A percentile compares a stretch with the other conserved stretches of the same genome.
phyloP scores from a whole-genome alignment of 2,888 invertebrate species.

The Chrysina gloriosa region DNA sequence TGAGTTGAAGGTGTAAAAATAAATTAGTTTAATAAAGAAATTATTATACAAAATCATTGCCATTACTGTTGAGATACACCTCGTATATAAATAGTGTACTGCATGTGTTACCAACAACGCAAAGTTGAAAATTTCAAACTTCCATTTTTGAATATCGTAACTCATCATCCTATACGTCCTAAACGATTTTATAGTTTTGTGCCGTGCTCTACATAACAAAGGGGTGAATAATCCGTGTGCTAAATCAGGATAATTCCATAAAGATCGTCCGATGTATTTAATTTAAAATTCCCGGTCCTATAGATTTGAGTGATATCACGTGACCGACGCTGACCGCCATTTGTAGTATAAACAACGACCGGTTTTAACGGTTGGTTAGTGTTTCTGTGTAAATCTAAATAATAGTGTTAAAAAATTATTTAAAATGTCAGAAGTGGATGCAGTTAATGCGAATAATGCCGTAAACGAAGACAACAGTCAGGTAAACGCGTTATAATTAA shows the following conservation, averaged over 20 bases:
- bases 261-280: neutral
- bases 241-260: neutral
- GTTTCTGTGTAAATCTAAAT: constrained; percentile 55
- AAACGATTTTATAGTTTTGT: no score
- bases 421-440: constrained; percentile 65
- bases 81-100: no score
- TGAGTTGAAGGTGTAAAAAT: no score
- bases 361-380: constrained; percentile 64
- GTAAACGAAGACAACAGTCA: constrained; percentile 62
- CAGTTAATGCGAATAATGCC: constrained; percentile 62
- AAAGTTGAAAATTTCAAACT: no score
- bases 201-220: no score
- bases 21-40: no score
- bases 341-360: constrained; percentile 72
- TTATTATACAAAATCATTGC: no score
- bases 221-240: no score
- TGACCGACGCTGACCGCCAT: constrained; percentile 75
- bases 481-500: constrained; percentile 55
- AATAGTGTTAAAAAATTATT: constrained; percentile 51
- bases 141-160: no score
- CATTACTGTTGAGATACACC: no score
- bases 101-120: no score
- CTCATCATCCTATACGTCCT: no score
- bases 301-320: constrained; percentile 60
- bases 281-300: constrained; percentile 36